These are phyloP conservation scores for Ophthalmolycus amberensis DNA, from an alignment of 2,113 vertebrate species.

Conservation along the genomic window DNA sequence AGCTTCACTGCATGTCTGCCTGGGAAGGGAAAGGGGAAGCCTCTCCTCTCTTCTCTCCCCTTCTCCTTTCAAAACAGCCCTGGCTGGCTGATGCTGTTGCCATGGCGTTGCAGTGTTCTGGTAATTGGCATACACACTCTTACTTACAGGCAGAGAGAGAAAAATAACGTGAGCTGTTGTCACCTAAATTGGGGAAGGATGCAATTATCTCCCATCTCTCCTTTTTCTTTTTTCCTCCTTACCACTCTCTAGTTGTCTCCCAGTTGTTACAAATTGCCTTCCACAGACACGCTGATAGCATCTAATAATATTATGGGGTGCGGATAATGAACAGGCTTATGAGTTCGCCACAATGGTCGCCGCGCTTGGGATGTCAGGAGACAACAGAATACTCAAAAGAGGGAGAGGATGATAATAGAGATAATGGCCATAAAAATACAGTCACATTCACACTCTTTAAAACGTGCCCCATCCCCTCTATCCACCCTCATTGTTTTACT, in stretches of 20 bases:
- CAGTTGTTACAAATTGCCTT: conserved; percentile 72
- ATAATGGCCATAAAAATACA: conserved; percentile 63
- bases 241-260: conserved; percentile 43
- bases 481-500: conserved; percentile 49
- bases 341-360: conserved; percentile 55
- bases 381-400: conserved; percentile 32
- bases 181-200: conserved; percentile 65
- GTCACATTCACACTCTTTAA: conserved; percentile 40
- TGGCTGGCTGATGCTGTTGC: conserved; percentile 82
- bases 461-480: conserved; percentile 14
- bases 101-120: conserved; percentile 82
- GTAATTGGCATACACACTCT: conserved; percentile 67
- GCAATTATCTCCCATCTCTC: conserved; percentile 73
- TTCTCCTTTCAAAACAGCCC: conserved; percentile 64
- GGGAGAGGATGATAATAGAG: conserved; percentile 51
- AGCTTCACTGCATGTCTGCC: conserved; percentile 67
- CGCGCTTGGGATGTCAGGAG: conserved; percentile 33
- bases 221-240: conserved; percentile 9
- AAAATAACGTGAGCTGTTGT: conserved; percentile 62
- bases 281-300: conserved; percentile 65
- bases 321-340: conserved; percentile 70
- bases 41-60: conserved; percentile 53
- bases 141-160: conserved; percentile 42
- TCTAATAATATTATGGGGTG: conserved; percentile 67
- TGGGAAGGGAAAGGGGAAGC: conserved; percentile 73